Evolutionary conservation across 2,888 invertebrate species (phyloP).

Genomic region (Micropterix aruncella): DNA sequence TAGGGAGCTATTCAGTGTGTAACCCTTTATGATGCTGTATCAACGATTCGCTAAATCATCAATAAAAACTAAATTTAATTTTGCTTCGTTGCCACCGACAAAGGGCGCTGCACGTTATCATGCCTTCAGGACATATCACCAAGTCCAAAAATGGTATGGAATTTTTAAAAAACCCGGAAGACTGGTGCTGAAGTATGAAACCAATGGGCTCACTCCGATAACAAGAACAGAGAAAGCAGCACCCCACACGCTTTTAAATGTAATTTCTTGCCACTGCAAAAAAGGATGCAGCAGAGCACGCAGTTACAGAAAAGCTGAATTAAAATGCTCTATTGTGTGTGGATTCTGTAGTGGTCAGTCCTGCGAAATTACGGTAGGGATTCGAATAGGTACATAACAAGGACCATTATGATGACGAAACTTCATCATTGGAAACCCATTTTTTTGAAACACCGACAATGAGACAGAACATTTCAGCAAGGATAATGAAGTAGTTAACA

Average conservation of each 20-base stretch:
- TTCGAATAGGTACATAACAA: constrained; percentile 1
- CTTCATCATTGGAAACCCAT: constrained; percentile 1
- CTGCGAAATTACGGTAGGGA: too few species aligned
- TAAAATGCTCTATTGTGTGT: constrained; percentile 2
- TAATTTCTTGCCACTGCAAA: constrained; percentile 3
- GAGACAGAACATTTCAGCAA: constrained; percentile 2
- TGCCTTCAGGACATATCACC: too few species aligned
- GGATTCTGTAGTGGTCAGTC: constrained; percentile 2
- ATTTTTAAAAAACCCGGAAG: too few species aligned
- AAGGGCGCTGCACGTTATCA: too few species aligned
- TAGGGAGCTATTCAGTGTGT: too few species aligned
- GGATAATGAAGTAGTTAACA: background rate
- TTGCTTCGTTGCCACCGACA: too few species aligned
- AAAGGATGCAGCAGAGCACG: constrained; percentile 1
- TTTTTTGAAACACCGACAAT: constrained; percentile 2
- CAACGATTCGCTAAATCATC: too few species aligned
- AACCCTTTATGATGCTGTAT: too few species aligned
- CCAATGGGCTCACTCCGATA: constrained; percentile 3
- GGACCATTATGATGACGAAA: constrained; percentile 1
- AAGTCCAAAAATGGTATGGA: too few species aligned
- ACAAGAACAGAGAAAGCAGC: constrained; percentile 3
- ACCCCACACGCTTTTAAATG: constrained; percentile 3
- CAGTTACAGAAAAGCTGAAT: constrained; percentile 1
- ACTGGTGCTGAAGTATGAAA: constrained; percentile 2
- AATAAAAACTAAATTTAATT: too few species aligned